Evolutionary conservation across 2,888 invertebrate genomes (phyloP).

Genomic region (Dynastes hyllus): DNA sequence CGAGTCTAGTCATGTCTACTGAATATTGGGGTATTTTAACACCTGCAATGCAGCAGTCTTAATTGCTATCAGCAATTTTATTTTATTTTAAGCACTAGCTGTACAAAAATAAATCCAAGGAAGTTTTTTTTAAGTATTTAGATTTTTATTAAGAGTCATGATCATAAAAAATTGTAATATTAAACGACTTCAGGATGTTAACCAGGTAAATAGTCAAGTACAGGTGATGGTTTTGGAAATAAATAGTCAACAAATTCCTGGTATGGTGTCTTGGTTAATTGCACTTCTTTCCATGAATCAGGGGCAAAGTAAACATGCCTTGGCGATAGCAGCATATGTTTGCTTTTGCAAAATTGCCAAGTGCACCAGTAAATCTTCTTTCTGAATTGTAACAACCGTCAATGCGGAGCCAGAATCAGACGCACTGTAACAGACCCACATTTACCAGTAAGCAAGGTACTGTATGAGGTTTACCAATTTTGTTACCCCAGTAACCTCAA

Average conservation of each 20-base stretch:
- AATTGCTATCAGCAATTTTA: too few species aligned
- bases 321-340: constrained; percentile 98
- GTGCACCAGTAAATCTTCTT: constrained; percentile 96
- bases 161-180: constrained; percentile 40
- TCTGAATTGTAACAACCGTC: constrained; percentile 99
- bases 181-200: constrained; percentile 66
- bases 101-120: too few species aligned
- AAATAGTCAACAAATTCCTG: constrained; percentile 95
- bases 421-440: constrained; percentile 99
- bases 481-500: constrained; percentile 99
- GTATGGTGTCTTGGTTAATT: constrained; percentile 94
- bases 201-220: constrained; percentile 63
- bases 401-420: constrained; percentile 97
- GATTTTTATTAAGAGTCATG: constrained; percentile 35
- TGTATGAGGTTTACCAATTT: constrained; percentile 99
- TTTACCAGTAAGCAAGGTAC: constrained; percentile 99
- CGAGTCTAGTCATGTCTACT: too few species aligned
- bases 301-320: constrained; percentile 99
- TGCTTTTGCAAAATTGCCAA: constrained; percentile 99
- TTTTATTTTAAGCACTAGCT: too few species aligned
- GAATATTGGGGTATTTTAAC: too few species aligned
- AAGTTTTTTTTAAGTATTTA: neutral
- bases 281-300: constrained; percentile 98
- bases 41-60: too few species aligned
- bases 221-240: constrained; percentile 77